Evolutionary conservation across 2,113 vertebrate genomes (phyloP).

Genomic region (Bubalus kerabau): DNA sequence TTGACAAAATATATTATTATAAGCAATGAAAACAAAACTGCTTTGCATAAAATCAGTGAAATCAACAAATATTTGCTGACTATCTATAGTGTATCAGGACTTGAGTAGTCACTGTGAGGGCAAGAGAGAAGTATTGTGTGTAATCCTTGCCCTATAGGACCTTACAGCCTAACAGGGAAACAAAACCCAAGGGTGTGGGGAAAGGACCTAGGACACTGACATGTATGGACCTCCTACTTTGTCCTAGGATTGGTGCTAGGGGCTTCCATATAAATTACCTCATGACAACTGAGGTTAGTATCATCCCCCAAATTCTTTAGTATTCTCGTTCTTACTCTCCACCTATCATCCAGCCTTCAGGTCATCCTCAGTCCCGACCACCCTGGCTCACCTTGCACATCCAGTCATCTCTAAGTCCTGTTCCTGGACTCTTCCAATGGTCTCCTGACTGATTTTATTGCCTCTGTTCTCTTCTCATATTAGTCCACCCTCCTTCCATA

Average conservation of each 20-base stretch:
- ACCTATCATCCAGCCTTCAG: background rate
- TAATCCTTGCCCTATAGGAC: background rate
- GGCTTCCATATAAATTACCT: background rate
- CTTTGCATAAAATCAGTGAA: slow-evolving; percentile 24
- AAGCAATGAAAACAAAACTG: slow-evolving; percentile 19
- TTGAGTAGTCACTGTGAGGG: background rate
- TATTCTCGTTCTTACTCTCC: background rate
- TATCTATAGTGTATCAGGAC: background rate
- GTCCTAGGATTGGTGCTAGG: background rate
- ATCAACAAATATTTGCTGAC: background rate
- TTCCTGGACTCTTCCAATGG: background rate
- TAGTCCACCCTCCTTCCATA: background rate
- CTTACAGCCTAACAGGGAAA: background rate
- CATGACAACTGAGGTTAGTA: background rate
- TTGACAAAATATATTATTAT: slow-evolving; percentile 31
- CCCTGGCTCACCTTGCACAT: background rate
- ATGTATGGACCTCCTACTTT: background rate
- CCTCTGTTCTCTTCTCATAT: background rate
- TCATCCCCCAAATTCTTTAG: background rate
- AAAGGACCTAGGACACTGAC: background rate
- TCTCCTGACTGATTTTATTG: background rate
- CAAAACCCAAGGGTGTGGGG: accelerated
- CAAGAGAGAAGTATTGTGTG: background rate
- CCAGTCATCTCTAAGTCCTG: background rate
- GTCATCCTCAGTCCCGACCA: background rate